Base-by-base conservation (phyloP, 2,888 invertebrate genomes). In the Lycocerus yunnanus region DNA sequence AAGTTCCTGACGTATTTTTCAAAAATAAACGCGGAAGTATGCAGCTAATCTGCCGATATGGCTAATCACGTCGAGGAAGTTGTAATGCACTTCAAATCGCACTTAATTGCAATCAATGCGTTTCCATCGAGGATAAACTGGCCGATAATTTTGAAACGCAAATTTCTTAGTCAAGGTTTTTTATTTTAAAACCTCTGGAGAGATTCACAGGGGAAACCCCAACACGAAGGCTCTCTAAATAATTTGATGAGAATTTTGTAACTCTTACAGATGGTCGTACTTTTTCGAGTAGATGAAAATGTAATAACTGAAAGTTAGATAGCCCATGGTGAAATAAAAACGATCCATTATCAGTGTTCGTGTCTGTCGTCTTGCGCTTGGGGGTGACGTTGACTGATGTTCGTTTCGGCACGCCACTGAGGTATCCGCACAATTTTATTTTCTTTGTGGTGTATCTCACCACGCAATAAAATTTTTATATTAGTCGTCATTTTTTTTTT, bases 311-410 rank as follows among this genome's bases (percentile, higher is more conserved):
- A n/a, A 43, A 43, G 43, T 43, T 43, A 81, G 77, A 80, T 80
- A 69, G 81, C 83, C 80, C 77, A 77, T 78, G 79, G 82, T 79
- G 74, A 79, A 78, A 76, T 78, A 78, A 74, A 76, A 82, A 82
- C 82, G 82, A 84, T 84, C 83, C 84, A 83, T 84, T 84, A 84
- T 84, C 78, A 78, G 75, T 79, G 82, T 83, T 84, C 84, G 82
- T 83, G 83, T 83, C 84, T 83, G 84, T 84, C 83, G 83, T 81
- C 77, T 70, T 72, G 74, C 72, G 78, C 78, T 69, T 78, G 60
- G 68, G 27, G 79, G 81, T 79, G 83, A 84, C 83, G 78, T 80
- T 84, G 84, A 84, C 83, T 82, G 83, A 84, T 84, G 82, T 80
- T 79, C n/a, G n/a, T 43, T 43, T 43, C 77, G 79, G 81, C 78